Evolutionary conservation across 2,888 invertebrate genomes (phyloP).

Genomic region (Merodon equestris): DNA sequence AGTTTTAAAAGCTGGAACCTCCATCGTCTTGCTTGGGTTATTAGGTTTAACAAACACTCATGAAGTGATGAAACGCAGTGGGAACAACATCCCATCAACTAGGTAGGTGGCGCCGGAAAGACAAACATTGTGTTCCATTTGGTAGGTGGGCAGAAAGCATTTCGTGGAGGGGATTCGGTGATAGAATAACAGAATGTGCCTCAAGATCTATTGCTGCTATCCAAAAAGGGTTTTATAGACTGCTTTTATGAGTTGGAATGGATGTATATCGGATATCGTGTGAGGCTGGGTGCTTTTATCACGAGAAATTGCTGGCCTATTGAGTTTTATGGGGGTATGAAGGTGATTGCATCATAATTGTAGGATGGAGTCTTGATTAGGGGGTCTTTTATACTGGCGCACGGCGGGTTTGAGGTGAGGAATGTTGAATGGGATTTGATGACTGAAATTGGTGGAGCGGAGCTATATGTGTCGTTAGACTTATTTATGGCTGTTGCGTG

Average conservation of each 20-base stretch:
- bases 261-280: neutral
- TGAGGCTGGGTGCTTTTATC: slow-evolving; percentile 2
- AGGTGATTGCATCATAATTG: slow-evolving; percentile 34
- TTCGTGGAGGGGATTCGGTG: neutral
- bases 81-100: slow-evolving; percentile 33
- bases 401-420: slow-evolving; percentile 4
- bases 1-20: slow-evolving; percentile 44
- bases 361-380: slow-evolving; percentile 36
- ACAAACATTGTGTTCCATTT: slow-evolving; percentile 32
- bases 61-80: slow-evolving; percentile 21
- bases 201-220: slow-evolving; percentile 33
- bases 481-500: too few relatives aligned
- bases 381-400: slow-evolving; percentile 25
- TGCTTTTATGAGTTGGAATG: slow-evolving; percentile 28
- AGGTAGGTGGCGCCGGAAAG: slow-evolving; percentile 51
- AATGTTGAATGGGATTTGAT: too few relatives aligned
- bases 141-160: slow-evolving; percentile 14
- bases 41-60: slow-evolving; percentile 22
- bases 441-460: too few relatives aligned
- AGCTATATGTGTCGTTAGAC: too few relatives aligned
- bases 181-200: slow-evolving; percentile 17
- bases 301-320: slow-evolving; percentile 36
- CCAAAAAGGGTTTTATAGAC: slow-evolving; percentile 32
- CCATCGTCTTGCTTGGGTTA: slow-evolving; percentile 11
- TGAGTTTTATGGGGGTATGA: slow-evolving; percentile 24